Conservation (phyloP, 1,140 invertebrate genomes). For the Drosophila miranda region DNA sequence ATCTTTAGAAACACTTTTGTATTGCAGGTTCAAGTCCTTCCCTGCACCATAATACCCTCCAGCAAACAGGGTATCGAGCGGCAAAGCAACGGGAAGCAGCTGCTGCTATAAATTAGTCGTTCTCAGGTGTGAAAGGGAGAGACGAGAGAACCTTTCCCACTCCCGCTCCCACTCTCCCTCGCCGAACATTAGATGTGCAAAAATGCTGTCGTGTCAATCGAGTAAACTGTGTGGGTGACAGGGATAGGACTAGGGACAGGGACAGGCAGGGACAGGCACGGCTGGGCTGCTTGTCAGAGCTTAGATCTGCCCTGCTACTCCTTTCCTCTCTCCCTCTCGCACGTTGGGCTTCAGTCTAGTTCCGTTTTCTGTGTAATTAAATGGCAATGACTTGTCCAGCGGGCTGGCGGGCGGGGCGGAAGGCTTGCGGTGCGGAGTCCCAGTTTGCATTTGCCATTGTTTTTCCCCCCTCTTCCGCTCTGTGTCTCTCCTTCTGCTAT, state of each 20-base stretch:
- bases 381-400: conserved; percentile 54
- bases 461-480: conserved; percentile 42
- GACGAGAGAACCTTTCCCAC: too few species aligned
- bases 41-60: too few species aligned
- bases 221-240: conserved; percentile 52
- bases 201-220: conserved; percentile 70
- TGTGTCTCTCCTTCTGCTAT: background rate
- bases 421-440: conserved; percentile 12
- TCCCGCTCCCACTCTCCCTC: background rate
- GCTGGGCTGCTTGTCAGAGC: conserved; percentile 8
- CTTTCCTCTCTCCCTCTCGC: conserved; percentile 14
- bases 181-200: conserved; percentile 63
- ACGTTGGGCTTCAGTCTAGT: background rate
- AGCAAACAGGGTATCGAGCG: background rate
- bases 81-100: conserved; percentile 33
- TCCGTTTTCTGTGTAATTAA: conserved; percentile 60
- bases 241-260: too few species aligned
- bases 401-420: background rate
- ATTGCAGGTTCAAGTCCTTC: too few species aligned
- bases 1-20: too few species aligned
- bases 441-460: conserved; percentile 63
- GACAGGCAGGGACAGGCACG: too few species aligned
- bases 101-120: conserved; percentile 46
- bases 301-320: conserved; percentile 28
- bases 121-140: conserved; percentile 35